Conservation (phyloP, 2,113 vertebrate species). For the Sturnus vulgaris region DNA sequence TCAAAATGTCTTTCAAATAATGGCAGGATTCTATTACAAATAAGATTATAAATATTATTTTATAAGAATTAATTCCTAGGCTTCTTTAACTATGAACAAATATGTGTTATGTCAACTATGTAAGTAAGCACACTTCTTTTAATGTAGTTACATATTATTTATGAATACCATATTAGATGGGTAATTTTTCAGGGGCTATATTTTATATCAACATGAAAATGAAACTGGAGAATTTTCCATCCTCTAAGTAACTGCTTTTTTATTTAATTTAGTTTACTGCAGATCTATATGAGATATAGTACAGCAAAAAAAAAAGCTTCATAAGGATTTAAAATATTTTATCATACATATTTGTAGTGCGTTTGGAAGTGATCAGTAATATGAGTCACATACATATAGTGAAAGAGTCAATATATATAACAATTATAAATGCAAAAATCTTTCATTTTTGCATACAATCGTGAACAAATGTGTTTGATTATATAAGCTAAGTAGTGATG, state of each 20-base stretch:
- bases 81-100: background rate
- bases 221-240: background rate
- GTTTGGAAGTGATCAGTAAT: background rate
- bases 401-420: background rate
- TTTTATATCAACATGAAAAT: background rate
- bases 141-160: background rate
- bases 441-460: background rate
- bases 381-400: background rate
- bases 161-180: background rate
- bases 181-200: rapidly evolving
- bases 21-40: background rate
- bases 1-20: background rate
- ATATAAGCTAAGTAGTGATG: background rate
- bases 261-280: background rate
- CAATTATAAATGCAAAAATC: background rate
- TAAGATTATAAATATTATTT: background rate
- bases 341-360: background rate
- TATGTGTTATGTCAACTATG: background rate
- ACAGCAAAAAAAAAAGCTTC: background rate
- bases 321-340: background rate
- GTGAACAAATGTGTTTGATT: background rate
- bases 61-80: background rate
- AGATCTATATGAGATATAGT: background rate
- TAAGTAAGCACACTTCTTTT: background rate
- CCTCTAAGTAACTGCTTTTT: background rate